A percentile compares a stretch with the other conserved stretches of the same genome.
Conservation (phyloP, 2,797 vertebrate species). For the Pelodytes ibericus region DNA sequence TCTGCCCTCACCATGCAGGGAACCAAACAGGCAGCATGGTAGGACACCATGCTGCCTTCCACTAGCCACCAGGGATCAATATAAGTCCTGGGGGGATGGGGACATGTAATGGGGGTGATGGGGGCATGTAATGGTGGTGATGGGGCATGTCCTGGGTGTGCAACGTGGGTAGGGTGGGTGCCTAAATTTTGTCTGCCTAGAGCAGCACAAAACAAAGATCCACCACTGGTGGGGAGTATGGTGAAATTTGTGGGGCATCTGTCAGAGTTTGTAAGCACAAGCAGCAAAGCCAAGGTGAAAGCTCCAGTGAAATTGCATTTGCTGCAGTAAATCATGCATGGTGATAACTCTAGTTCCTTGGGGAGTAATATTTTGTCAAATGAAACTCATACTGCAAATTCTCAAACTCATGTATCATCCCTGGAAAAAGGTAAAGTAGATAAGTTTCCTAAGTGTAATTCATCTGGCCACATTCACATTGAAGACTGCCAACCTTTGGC, state of each 20-base stretch:
- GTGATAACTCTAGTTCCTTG: constrained; percentile 9
- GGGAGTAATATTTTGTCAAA: constrained; percentile 6
- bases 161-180: no score
- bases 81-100: no score
- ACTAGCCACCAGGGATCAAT: no score
- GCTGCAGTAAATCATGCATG: constrained; percentile 9
- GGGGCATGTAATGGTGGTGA: no score
- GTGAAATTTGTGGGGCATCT: constrained; percentile 1
- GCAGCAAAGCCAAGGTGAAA: background rate
- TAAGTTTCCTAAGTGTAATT: constrained; percentile 5
- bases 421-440: constrained; percentile 3
- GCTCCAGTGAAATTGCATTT: background rate
- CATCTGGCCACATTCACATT: constrained; percentile 2
- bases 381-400: background rate
- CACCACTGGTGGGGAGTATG: constrained; percentile 5
- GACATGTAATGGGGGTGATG: no score
- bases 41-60: no score
- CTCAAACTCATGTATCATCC: constrained; percentile 7
- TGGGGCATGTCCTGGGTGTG: no score
- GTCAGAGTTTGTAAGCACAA: background rate
- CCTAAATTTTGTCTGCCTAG: no score
- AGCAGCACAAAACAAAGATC: no score
- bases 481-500: constrained; percentile 3
- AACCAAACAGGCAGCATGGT: no score
- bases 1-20: no score